Evolutionary conservation across 1,140 invertebrate species (phyloP).

Genomic region (Sminthurides bifidus): DNA sequence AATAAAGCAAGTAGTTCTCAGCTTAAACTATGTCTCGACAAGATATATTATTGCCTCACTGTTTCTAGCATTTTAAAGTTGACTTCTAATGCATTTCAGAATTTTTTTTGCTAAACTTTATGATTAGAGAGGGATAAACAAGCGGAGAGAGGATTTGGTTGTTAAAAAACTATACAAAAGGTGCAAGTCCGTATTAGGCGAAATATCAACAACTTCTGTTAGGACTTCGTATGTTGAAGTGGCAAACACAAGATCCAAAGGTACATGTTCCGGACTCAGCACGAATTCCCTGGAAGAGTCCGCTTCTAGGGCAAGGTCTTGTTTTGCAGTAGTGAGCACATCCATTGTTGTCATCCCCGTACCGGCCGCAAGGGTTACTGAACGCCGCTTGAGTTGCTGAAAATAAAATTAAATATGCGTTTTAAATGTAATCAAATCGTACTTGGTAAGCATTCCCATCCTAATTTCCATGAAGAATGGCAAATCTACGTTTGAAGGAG

Average conservation of each 20-base stretch:
- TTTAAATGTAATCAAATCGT: no score
- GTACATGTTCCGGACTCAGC: slow-evolving; percentile 6
- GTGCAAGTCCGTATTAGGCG: not conserved
- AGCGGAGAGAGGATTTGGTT: no score
- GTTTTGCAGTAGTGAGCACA: slow-evolving; percentile 1
- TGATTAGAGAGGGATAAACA: no score
- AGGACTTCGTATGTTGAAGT: not conserved
- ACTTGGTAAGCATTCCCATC: no score
- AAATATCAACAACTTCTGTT: not conserved
- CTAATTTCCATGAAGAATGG: no score
- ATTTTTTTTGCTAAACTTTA: no score
- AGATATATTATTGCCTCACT: no score
- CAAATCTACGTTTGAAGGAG: no score
- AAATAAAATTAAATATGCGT: not conserved
- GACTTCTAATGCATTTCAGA: no score
- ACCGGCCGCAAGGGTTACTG: not conserved
- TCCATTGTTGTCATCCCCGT: slow-evolving; percentile 1
- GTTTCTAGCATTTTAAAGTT: no score
- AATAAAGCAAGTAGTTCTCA: no score
- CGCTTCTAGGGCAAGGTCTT: not conserved
- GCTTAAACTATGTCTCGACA: no score
- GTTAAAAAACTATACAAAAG: not conserved
- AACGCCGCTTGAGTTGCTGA: not conserved
- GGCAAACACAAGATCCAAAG: slow-evolving; percentile 2
- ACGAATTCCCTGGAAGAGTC: slow-evolving; percentile 1